Evolutionary conservation across 2,888 invertebrate species (phyloP), one percentile per base, ranked within the genome.

Genomic region (Ernsta delagoae): DNA sequence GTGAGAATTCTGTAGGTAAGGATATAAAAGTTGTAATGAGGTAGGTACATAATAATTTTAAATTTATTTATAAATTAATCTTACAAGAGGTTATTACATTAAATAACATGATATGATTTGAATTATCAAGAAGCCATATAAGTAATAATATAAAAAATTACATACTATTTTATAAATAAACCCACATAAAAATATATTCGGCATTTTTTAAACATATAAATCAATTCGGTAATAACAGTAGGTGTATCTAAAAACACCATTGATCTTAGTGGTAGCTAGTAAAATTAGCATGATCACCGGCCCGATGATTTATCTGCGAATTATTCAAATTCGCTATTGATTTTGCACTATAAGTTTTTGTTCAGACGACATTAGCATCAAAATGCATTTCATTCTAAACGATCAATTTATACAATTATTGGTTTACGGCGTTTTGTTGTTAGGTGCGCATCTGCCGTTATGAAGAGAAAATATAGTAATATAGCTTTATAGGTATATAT

Each of bases 301-400:
- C 16, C 72, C 70, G 71, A 81, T 88, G 89, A 90, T 90, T 86
- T 84, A 91, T 90, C 72, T 73, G 71, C 74, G 72, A 87, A 89
- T 88, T 90, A 90, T 91, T 85, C 80, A 86, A 87, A 88, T 86
- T 70, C 70, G 74, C 76, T 80, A 86, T 86, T 83, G 88, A 85
- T 85, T 83, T 70, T 80, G 78, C 83, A 84, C 84, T 83, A 86
- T 83, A 77, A 77, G 78, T 86, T 85, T 84, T 85, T 85, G 82
- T 83, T 75, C 74, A 76, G 57, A 78, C 77, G 75, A 74, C 71
- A 89, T 90, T 90, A 83, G 80, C 90, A 90, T 90, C 71, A 84
- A 78, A 88, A 88, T 88, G n/a, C 57, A 57, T 57, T 57, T 57
- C 12, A 36, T 57, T 57, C 36, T 57, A 34, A 57, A 36, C 59